These are phyloP conservation scores for Stenoptilia bipunctidactyla DNA, from an alignment of 2,888 invertebrate genomes.

Conservation along the genomic window DNA sequence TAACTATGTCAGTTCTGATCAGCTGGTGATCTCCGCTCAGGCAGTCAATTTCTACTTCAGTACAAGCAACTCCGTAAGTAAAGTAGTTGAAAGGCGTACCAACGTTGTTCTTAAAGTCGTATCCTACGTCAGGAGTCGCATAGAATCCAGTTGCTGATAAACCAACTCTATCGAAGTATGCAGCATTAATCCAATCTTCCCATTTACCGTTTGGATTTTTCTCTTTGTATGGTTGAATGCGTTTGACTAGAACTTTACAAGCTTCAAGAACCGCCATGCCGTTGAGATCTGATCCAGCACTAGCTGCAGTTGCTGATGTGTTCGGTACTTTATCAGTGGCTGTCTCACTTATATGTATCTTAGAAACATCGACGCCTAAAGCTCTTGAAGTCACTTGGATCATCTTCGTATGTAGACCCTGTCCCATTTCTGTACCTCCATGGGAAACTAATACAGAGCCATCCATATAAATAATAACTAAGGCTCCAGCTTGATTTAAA, in stretches of 20 bases:
- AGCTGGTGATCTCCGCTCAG: slow-evolving; percentile 94
- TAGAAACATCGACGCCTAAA: slow-evolving; percentile 76
- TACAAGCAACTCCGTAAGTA: slow-evolving; percentile 87
- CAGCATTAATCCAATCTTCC: slow-evolving; percentile 85
- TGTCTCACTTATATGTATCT: slow-evolving; percentile 87
- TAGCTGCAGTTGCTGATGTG: slow-evolving; percentile 90
- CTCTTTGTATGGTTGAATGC: slow-evolving; percentile 81
- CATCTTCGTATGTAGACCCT: slow-evolving; percentile 96
- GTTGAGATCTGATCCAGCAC: slow-evolving; percentile 89
- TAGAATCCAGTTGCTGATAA: slow-evolving; percentile 89
- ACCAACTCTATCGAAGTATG: slow-evolving; percentile 82
- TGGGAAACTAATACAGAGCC: slow-evolving; percentile 91
- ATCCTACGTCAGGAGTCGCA: slow-evolving; percentile 80
- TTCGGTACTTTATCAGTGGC: slow-evolving; percentile 93
- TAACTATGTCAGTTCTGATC: slow-evolving; percentile 91
- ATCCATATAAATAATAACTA: slow-evolving; percentile 88
- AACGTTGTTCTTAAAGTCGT: slow-evolving; percentile 76
- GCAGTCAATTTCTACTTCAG: slow-evolving; percentile 94
- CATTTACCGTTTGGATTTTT: slow-evolving; percentile 83
- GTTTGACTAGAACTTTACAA: slow-evolving; percentile 78
- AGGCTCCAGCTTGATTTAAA: slow-evolving; percentile 88
- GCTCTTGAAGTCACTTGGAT: slow-evolving; percentile 87
- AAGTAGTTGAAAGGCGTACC: slow-evolving; percentile 87
- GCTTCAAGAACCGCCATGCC: slow-evolving; percentile 92
- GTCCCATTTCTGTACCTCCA: slow-evolving; percentile 98